Evolutionary conservation across 2,797 vertebrate genomes (phyloP).

Genomic region (Sitta carolinensis): DNA sequence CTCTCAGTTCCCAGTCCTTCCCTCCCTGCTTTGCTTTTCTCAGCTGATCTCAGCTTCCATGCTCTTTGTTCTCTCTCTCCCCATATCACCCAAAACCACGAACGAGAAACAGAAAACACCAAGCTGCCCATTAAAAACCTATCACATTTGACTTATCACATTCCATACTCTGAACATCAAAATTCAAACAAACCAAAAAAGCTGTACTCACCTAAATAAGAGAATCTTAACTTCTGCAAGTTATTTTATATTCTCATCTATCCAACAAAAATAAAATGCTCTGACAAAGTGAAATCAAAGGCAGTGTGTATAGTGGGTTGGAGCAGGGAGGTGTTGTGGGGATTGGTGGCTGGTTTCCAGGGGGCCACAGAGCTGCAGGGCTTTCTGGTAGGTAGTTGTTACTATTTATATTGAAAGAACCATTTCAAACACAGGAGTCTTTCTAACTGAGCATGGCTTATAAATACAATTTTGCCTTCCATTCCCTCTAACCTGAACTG

Average conservation of each 20-base stretch:
- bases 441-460: neutral
- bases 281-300: neutral
- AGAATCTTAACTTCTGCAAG: neutral
- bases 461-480: neutral
- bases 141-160: neutral
- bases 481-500: neutral
- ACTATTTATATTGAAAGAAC: neutral
- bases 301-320: neutral
- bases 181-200: neutral
- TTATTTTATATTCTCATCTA: neutral
- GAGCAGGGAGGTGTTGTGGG: neutral
- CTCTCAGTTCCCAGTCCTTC: neutral
- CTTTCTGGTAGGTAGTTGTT: neutral
- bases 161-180: neutral
- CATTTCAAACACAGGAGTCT: neutral
- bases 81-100: neutral
- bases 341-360: neutral
- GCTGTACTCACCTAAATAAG: neutral
- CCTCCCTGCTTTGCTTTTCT: neutral
- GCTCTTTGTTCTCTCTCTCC: neutral
- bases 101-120: neutral
- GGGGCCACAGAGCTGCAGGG: neutral
- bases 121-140: neutral
- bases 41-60: neutral
- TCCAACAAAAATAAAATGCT: neutral